Evolutionary conservation across 2,888 invertebrate genomes (phyloP).

Genomic region (Ditula angustiorana): DNA sequence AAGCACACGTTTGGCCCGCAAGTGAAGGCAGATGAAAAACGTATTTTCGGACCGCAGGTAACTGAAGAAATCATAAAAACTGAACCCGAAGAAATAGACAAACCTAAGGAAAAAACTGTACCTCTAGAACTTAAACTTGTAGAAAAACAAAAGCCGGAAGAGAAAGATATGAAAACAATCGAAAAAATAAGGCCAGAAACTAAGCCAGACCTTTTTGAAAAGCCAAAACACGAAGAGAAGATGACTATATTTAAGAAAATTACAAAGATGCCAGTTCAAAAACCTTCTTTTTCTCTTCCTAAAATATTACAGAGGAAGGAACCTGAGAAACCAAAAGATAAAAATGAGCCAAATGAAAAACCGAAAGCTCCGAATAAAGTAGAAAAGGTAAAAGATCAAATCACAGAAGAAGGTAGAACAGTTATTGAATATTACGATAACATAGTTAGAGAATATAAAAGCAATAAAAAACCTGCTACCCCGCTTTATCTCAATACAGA

Average conservation of each 20-base stretch:
- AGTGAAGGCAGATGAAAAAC: constrained; percentile 27
- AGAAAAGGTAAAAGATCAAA: constrained; percentile 65
- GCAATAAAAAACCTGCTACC: constrained; percentile 74
- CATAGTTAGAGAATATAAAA: constrained; percentile 90
- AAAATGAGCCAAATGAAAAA: constrained; percentile 45
- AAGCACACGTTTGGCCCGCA: constrained; percentile 34
- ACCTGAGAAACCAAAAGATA: constrained; percentile 51
- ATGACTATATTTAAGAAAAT: constrained; percentile 74
- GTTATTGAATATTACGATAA: constrained; percentile 93
- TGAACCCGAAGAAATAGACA: constrained; percentile 52
- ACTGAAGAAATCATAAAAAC: constrained; percentile 47
- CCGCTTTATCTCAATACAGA: constrained; percentile 87
- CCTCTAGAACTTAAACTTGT: constrained; percentile 49
- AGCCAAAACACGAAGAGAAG: constrained; percentile 70
- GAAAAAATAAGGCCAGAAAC: constrained; percentile 34
- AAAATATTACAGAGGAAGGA: constrained; percentile 74
- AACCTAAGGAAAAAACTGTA: constrained; percentile 38
- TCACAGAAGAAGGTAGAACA: constrained; percentile 88
- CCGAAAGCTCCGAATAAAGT: constrained; percentile 51
- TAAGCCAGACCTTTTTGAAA: constrained; percentile 43
- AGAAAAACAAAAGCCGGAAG: constrained; percentile 50
- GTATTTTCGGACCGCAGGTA: constrained; percentile 21
- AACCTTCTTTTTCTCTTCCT: constrained; percentile 65
- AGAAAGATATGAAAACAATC: constrained; percentile 20
- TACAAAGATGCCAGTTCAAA: constrained; percentile 73